Base-by-base conservation (phyloP, 2,113 vertebrate genomes). In the Falco punctatus region DNA sequence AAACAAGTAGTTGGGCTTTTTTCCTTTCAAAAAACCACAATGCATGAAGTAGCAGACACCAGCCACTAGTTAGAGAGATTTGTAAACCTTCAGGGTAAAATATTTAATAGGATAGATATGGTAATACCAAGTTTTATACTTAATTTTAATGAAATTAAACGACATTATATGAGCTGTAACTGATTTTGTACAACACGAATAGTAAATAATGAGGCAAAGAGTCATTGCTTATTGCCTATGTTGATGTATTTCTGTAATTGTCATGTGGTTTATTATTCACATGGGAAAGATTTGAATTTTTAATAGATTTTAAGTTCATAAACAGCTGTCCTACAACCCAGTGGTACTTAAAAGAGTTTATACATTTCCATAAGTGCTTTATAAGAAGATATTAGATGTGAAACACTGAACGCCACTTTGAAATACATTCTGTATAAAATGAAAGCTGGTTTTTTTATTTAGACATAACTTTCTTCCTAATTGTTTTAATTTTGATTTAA, bases 201-300 rank as follows among this genome's bases (percentile, higher is more conserved):
- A 52, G 86, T 87, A 94, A 96, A 89, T 86, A 93, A 96, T 88
- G 81, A 95, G 65, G 57, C 59, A 86, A 82, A 90, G 38, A 88
- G 48, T 67, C 59, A 71, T 78, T 91, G 52, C 51, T 84, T 97
- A 78, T 71, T 82, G 81, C 52, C 65, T 67, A 0, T 44, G 15
- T 49, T 84, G 80, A 74, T 48, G 57, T 74, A 91, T 91, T 92
- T 92, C 84, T 79, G 65, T 23, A 78, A 92, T 59, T 96, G 89
- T 96, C 65, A 61, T 65, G 57, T 81, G 73, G 2, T 81, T 94
- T 72, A 92, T 58, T 66, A 71, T 71, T 73, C 91, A 84, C 65
- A 59, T 6, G 59, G 65, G 91, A 71, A 91, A 89, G 26, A 89
- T 55, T 71, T 51, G 88, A 78, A 86, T 87, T 79, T 90, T 75